Conservation (phyloP, 2,797 vertebrate species). For the Crypturellus tataupa region DNA sequence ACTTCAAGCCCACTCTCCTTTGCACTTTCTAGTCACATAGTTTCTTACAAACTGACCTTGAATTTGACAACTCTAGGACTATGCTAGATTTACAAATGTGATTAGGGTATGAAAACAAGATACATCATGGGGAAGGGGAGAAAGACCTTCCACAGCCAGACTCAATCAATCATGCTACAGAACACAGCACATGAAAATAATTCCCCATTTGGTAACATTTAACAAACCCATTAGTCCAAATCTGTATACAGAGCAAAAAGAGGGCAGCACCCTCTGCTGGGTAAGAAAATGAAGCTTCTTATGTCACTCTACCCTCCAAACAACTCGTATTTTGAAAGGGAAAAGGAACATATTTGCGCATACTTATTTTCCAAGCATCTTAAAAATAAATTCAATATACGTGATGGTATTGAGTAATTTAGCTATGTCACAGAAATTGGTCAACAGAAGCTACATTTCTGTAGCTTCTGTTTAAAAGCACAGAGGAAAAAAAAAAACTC, state of each 20-base stretch:
- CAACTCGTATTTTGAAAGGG: not conserved
- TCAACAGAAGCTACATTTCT: not conserved
- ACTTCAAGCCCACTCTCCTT: not conserved
- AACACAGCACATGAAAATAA: not conserved
- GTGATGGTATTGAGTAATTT: not conserved
- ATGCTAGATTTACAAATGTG: slow-evolving; percentile 29
- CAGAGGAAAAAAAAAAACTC: not conserved
- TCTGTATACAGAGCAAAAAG: not conserved
- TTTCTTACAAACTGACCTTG: slow-evolving; percentile 49
- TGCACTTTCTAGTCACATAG: slow-evolving; percentile 17
- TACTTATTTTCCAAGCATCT: not conserved
- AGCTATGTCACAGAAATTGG: not conserved
- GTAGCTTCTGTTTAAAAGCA: not conserved
- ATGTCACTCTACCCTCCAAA: not conserved
- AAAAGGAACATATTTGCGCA: not conserved
- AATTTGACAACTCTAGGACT: slow-evolving; percentile 37
- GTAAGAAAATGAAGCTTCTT: not conserved
- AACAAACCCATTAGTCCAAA: not conserved
- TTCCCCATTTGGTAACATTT: not conserved
- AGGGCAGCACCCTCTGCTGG: slow-evolving; percentile 41
- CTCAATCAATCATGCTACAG: not conserved
- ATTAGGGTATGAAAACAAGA: slow-evolving; percentile 8
- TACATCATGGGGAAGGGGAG: not conserved
- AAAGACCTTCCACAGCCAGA: not conserved
- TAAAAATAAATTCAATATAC: not conserved